These are phyloP conservation scores for Columba janthina DNA, from an alignment of 2,113 vertebrate species.

Conservation along the genomic window DNA sequence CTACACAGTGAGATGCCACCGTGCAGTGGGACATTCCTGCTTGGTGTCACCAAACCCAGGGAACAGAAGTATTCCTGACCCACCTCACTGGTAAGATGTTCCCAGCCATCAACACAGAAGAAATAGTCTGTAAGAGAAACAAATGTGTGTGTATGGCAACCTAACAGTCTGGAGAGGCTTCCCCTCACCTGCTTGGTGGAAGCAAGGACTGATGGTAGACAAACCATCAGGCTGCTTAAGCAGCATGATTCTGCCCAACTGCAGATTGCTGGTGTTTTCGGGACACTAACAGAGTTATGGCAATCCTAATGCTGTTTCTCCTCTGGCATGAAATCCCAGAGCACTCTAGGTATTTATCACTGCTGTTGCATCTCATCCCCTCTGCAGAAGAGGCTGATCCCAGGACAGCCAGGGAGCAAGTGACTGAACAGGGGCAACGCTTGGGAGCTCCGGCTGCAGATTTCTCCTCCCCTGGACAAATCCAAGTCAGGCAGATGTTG, in stretches of 20 bases:
- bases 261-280: not conserved
- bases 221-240: accelerated
- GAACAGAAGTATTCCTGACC: not conserved
- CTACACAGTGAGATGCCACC: accelerated
- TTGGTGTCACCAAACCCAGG: not conserved
- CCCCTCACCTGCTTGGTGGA: not conserved
- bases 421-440: not conserved
- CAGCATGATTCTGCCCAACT: accelerated
- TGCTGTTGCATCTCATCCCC: not conserved
- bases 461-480: not conserved
- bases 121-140: not conserved
- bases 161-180: too few species aligned
- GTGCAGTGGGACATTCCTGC: accelerated
- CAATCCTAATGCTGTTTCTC: not conserved
- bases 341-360: not conserved
- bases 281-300: not conserved
- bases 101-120: not conserved
- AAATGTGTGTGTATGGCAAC: not conserved
- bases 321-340: not conserved
- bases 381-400: not conserved
- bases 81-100: not conserved
- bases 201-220: too few species aligned
- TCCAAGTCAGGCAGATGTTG: not conserved
- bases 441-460: not conserved
- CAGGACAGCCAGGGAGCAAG: not conserved